Evolutionary conservation across 2,797 vertebrate species (phyloP).

Genomic region (Rallus crepitans): DNA sequence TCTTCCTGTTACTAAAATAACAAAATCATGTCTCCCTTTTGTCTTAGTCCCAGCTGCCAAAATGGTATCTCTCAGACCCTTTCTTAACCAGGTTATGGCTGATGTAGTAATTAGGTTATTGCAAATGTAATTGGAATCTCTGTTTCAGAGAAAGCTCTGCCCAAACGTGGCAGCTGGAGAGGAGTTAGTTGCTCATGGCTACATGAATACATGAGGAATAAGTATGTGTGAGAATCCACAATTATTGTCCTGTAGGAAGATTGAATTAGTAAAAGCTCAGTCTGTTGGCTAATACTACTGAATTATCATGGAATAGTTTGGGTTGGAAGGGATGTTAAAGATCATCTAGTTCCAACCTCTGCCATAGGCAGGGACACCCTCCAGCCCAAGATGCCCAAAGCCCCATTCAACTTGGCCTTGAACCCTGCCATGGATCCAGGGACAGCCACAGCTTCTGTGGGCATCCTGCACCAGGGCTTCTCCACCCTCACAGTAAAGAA

Average conservation of each 20-base stretch:
- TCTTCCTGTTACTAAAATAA: neutral
- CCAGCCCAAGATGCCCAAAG: too few relatives aligned
- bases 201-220: neutral
- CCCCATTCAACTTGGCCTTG: too few relatives aligned
- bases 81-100: slow-evolving; percentile 56
- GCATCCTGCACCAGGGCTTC: too few relatives aligned
- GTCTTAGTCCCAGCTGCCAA: neutral
- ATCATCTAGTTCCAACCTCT: too few relatives aligned
- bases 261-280: neutral
- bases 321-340: too few relatives aligned
- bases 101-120: slow-evolving; percentile 55
- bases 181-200: neutral
- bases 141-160: slow-evolving; percentile 34
- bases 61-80: slow-evolving; percentile 9
- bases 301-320: neutral
- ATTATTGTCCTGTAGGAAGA: neutral
- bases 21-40: neutral
- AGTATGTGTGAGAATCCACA: neutral
- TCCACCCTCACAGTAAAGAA: too few relatives aligned
- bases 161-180: slow-evolving; percentile 20
- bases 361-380: too few relatives aligned
- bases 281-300: neutral
- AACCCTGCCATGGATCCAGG: too few relatives aligned
- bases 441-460: too few relatives aligned
- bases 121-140: slow-evolving; percentile 55